These are phyloP conservation scores for Hozukius guyotensis DNA, from an alignment of 2,797 vertebrate genomes.

Conservation along the genomic window DNA sequence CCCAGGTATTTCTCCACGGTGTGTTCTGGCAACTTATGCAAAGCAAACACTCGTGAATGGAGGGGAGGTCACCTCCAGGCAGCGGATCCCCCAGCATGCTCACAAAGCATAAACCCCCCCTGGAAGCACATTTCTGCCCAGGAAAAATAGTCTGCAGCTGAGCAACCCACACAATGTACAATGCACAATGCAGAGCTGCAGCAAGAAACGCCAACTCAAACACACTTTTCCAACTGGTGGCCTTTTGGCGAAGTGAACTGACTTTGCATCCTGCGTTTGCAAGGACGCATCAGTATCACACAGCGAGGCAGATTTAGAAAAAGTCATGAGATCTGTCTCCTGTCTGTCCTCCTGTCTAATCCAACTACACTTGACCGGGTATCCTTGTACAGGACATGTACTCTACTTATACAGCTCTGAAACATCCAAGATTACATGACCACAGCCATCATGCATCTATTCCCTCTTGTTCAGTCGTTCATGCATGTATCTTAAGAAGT, in stretches of 20 bases:
- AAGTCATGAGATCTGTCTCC: constrained; percentile 39
- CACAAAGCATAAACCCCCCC: constrained; percentile 31
- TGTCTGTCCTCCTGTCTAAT: constrained; percentile 39
- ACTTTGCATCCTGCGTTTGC: constrained; percentile 39
- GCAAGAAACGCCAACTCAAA: constrained; percentile 56
- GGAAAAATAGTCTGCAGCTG: constrained; percentile 62
- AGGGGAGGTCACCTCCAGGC: constrained; percentile 49
- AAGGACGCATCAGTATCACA: constrained; percentile 34
- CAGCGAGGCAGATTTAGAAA: constrained; percentile 36
- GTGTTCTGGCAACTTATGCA: constrained; percentile 54
- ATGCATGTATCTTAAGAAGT: background rate
- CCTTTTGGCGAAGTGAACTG: constrained; percentile 13
- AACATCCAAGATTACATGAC: background rate
- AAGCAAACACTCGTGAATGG: constrained; percentile 61
- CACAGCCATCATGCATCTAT: background rate
- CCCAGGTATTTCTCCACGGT: constrained; percentile 51
- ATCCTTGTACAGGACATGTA: constrained; percentile 19
- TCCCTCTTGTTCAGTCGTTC: background rate
- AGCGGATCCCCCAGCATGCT: constrained; percentile 28
- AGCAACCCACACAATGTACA: constrained; percentile 57
- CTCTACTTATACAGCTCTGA: background rate
- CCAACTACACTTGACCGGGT: constrained; percentile 22
- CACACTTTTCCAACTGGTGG: constrained; percentile 35
- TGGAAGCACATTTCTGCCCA: constrained; percentile 52
- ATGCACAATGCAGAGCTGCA: constrained; percentile 53